Percentiles rank a stretch among this genome's conserved stretches.
These are phyloP conservation scores for Brachyhypopomus gauderio DNA, from an alignment of 2,113 vertebrate species.

Conservation along the genomic window DNA sequence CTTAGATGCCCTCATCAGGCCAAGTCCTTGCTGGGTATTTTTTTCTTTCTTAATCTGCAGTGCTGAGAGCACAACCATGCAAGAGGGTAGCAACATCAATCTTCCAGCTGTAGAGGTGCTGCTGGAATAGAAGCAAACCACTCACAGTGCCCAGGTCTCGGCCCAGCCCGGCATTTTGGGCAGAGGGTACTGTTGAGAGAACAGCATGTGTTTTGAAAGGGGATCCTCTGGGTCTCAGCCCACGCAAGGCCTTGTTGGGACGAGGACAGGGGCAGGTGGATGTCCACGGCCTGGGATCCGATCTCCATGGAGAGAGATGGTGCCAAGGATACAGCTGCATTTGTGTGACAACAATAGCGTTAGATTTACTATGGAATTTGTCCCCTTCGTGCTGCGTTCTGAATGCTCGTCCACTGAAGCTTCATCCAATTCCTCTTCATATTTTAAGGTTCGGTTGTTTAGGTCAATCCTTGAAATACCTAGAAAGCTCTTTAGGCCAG, in stretches of 20 bases:
- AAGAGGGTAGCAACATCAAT: constrained; percentile 48
- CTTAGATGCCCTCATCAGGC: constrained; percentile 45
- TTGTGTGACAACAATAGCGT: not conserved
- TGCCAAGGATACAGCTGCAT: constrained; percentile 38
- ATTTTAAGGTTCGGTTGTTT: not conserved
- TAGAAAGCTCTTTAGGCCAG: not conserved
- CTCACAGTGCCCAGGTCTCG: constrained; percentile 9
- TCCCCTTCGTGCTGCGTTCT: not conserved
- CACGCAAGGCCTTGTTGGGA: constrained; percentile 48
- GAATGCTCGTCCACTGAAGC: not conserved
- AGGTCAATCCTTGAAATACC: not conserved
- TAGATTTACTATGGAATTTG: constrained; percentile 16
- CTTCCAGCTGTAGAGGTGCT: constrained; percentile 30
- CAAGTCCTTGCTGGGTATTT: constrained; percentile 37
- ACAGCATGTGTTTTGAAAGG: not conserved
- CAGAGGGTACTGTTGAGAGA: constrained; percentile 26
- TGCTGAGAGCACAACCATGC: constrained; percentile 24
- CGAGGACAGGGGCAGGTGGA: not conserved
- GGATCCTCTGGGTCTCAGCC: constrained; percentile 22
- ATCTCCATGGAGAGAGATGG: constrained; percentile 41
- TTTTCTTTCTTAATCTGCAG: constrained; percentile 47
- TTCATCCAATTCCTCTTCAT: not conserved
- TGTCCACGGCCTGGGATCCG: constrained; percentile 28
- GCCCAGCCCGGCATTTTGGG: constrained; percentile 26
- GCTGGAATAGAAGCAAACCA: not conserved